These are phyloP conservation scores for Barbus barbus DNA, from an alignment of 2,113 vertebrate genomes.

Conservation along the genomic window DNA sequence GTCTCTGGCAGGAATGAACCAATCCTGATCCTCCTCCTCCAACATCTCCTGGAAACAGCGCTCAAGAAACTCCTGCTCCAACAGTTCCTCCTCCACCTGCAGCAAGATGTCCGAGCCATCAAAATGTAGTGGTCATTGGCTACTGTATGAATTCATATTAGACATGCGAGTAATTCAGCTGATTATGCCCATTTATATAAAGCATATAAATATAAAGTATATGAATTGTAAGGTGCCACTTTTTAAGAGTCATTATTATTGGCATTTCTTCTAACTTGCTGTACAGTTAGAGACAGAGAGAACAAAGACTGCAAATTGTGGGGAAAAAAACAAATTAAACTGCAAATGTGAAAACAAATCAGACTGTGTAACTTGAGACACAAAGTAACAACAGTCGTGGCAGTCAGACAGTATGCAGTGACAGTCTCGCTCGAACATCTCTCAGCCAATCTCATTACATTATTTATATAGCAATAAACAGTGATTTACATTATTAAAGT, in stretches of 20 bases:
- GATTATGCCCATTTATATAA: not conserved
- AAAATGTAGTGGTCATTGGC: not conserved
- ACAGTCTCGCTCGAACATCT: not conserved
- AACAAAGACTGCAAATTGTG: not conserved
- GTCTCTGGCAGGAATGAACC: constrained; percentile 95
- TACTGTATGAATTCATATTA: not conserved
- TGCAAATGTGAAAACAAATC: constrained; percentile 9
- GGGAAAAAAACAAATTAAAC: not conserved
- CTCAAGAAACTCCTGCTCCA: constrained; percentile 97
- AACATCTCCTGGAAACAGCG: constrained; percentile 99
- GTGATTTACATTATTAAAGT: not conserved
- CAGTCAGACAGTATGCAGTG: not conserved
- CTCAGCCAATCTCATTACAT: not conserved
- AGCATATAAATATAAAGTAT: not conserved
- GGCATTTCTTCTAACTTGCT: not conserved
- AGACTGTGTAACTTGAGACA: not conserved
- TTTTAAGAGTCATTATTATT: not conserved
- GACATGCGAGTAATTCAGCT: not conserved
- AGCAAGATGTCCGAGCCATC: not conserved
- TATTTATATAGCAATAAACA: not conserved
- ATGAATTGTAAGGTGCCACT: not conserved
- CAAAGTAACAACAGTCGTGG: not conserved
- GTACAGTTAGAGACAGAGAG: not conserved
- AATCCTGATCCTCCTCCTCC: constrained; percentile 96
- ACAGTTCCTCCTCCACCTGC: constrained; percentile 95